Evolutionary conservation across 1,140 invertebrate genomes (phyloP).

Genomic region (Proctacanthus coquilletti): DNA sequence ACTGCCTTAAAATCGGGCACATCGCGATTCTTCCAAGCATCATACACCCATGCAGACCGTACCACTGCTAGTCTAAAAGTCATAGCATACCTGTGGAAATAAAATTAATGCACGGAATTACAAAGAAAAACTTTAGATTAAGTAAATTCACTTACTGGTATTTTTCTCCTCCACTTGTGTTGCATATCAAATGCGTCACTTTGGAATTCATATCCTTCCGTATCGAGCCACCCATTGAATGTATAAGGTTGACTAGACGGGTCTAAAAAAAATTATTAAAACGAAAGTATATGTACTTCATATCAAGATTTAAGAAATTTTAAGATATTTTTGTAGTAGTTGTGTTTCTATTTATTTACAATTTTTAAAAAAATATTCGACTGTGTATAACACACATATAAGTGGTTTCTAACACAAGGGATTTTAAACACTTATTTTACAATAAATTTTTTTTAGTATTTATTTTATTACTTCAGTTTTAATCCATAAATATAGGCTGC

Average conservation of each 20-base stretch:
- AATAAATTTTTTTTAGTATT: too few relatives aligned
- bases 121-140: neutral
- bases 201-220: constrained; percentile 72
- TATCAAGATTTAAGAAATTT: too few relatives aligned
- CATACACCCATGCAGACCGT: constrained; percentile 70
- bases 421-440: too few relatives aligned
- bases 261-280: constrained; percentile 49
- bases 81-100: constrained; percentile 51
- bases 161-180: constrained; percentile 72
- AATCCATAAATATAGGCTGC: too few relatives aligned
- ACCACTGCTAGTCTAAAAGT: constrained; percentile 80
- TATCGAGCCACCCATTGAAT: constrained; percentile 89
- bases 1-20: constrained; percentile 49
- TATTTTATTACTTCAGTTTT: too few relatives aligned
- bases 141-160: constrained; percentile 36
- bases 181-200: constrained; percentile 85
- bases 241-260: constrained; percentile 68
- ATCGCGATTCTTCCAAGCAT: constrained; percentile 65
- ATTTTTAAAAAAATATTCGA: too few relatives aligned
- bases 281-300: too few relatives aligned
- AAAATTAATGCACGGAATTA: neutral
- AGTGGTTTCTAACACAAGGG: too few relatives aligned
- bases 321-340: too few relatives aligned
- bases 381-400: too few relatives aligned
- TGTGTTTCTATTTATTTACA: too few relatives aligned